Evolutionary conservation across 2,113 vertebrate genomes (phyloP).

Genomic region (Ariopsis seemanni): DNA sequence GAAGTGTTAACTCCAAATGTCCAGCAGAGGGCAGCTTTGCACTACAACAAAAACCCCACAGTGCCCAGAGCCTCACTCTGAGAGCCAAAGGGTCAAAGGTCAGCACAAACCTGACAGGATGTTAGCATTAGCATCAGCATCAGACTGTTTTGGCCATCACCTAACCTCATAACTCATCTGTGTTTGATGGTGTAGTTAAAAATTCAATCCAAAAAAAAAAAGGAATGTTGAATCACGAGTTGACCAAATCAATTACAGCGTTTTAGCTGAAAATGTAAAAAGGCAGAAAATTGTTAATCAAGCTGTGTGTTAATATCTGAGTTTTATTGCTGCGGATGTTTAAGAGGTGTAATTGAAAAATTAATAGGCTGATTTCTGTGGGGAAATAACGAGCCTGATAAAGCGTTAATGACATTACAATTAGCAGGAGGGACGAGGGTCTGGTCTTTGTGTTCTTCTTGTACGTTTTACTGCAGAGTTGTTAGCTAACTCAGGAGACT

Average conservation of each 20-base stretch:
- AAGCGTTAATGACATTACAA: slow-evolving; percentile 50
- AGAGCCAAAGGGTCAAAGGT: neutral
- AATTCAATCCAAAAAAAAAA: slow-evolving; percentile 41
- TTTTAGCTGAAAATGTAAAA: slow-evolving; percentile 47
- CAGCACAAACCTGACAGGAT: neutral
- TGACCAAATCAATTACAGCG: slow-evolving; percentile 49
- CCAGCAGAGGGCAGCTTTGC: slow-evolving; percentile 51
- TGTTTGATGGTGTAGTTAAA: slow-evolving; percentile 45
- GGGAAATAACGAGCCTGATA: slow-evolving; percentile 47
- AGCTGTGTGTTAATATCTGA: slow-evolving; percentile 40
- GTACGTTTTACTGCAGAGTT: too few species aligned
- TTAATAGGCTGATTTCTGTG: slow-evolving; percentile 56
- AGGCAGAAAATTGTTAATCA: slow-evolving; percentile 55
- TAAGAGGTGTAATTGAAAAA: slow-evolving; percentile 56
- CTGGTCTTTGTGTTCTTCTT: slow-evolving; percentile 27
- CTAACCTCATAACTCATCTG: slow-evolving; percentile 36
- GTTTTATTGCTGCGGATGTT: slow-evolving; percentile 44
- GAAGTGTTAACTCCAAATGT: slow-evolving; percentile 18
- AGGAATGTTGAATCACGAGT: neutral
- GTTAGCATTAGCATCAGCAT: neutral
- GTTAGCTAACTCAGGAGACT: too few species aligned
- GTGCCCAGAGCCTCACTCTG: neutral
- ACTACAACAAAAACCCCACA: neutral
- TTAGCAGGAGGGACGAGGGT: slow-evolving; percentile 30
- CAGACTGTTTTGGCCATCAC: neutral